Conservation (phyloP, 1,140 invertebrate genomes). For the Drosophila seguyi region DNA sequence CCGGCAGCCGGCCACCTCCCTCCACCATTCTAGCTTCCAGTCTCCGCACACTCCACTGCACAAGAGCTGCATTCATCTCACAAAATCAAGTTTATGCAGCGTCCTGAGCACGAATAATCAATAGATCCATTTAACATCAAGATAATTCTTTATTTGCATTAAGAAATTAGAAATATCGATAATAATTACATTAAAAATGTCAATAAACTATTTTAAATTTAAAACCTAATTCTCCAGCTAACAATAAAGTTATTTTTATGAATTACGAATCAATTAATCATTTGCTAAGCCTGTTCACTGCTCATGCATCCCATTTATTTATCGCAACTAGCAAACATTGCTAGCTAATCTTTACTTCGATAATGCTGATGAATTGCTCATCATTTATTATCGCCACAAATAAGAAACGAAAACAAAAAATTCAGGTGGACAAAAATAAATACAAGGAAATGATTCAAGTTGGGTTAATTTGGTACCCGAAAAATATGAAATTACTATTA, state of each 20-base stretch:
- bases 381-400: conserved; percentile 14
- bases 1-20: conserved; percentile 8
- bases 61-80: neutral
- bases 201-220: neutral
- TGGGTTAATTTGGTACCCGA: neutral
- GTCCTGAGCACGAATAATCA: neutral
- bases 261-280: neutral
- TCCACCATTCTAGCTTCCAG: conserved; percentile 16
- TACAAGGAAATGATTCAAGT: neutral
- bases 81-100: conserved; percentile 13
- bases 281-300: neutral
- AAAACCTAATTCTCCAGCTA: neutral
- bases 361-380: conserved; percentile 26
- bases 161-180: no score
- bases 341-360: conserved; percentile 17
- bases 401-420: neutral
- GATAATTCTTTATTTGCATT: no score
- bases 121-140: neutral
- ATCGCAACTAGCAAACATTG: conserved; percentile 7
- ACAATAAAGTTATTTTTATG: neutral
- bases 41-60: neutral
- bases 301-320: conserved; percentile 9
- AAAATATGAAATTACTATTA: neutral
- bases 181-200: no score
- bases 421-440: neutral